Conservation (phyloP, 2,888 invertebrate species). For the Ceratothoa steindachneri region DNA sequence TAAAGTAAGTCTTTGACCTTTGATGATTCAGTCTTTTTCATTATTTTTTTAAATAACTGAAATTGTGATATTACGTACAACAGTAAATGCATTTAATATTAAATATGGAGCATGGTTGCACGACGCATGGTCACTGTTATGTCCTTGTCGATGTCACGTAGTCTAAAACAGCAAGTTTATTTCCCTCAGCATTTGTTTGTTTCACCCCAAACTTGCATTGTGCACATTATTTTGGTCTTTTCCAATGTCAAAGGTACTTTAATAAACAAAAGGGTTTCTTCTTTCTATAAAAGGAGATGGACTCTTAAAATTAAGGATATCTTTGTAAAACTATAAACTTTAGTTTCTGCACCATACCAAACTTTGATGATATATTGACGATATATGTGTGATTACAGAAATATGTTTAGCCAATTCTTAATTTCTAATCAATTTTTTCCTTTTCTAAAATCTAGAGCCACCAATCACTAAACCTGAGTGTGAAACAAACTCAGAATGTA, state of each 20-base stretch:
- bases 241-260: not conserved
- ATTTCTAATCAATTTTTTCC: too few relatives aligned
- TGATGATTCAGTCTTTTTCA: too few relatives aligned
- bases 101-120: conserved; percentile 27
- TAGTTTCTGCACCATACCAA: not conserved
- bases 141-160: conserved; percentile 6
- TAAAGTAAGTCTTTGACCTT: too few relatives aligned
- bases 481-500: conserved; percentile 59
- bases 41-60: too few relatives aligned
- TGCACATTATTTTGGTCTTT: not conserved
- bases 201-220: conserved; percentile 4
- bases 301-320: not conserved
- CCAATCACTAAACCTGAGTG: conserved; percentile 53
- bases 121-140: conserved; percentile 22
- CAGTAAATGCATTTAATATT: too few relatives aligned
- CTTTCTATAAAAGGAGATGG: not conserved
- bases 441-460: too few relatives aligned
- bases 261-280: not conserved
- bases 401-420: not conserved
- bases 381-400: not conserved
- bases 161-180: not conserved
- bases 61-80: too few relatives aligned
- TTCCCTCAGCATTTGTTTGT: not conserved
- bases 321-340: not conserved
- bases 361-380: not conserved